Evolutionary conservation across 2,888 invertebrate species (phyloP), one percentile per base, ranked within the genome.

Genomic region (Ptychoptera albimana): DNA sequence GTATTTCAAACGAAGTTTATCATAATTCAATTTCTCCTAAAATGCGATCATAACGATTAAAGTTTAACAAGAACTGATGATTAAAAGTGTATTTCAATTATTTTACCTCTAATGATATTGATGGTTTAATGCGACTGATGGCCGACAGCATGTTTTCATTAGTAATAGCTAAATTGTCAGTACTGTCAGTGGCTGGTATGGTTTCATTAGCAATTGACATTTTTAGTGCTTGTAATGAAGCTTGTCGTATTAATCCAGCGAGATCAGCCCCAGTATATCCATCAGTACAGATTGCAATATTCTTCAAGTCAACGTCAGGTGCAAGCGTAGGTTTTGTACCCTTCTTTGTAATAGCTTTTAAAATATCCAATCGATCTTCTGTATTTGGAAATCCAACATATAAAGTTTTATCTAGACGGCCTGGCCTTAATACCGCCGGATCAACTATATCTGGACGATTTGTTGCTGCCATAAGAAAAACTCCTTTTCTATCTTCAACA

Each of bases 391-490:
- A 70, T 1, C 88, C 92, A 2, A 96, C 88, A 58, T 85, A 93
- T 47, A 94, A 70, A 45, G 88, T 78, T 59, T 89, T 85, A 59
- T 92, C 93, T 48, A 96, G 70, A 51, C 96, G 76, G 0, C 97
- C 97, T 0, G 75, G 75, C 55, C 92, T 71, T 48, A 97, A 64
- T 35, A 98, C 82, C 0, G 97, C 97, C 3, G 93, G 87, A 66
- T 98, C 97, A 45, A 98, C 82, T 15, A 94, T 93, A 57, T 98
- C 94, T 0, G 94, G 93, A 52, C 96, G 73, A 69, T 98, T 98
- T 23, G 91, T 93, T 0, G 97, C 97, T 0, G 92, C 97, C 68
- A 98, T 77, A 14, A 98, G 74, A 61, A 88, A 98, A 5, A 98
- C 96, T 2, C 89, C 88, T 59, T 84, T 80, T 40, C 96, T 75